A percentile compares a stretch with the other conserved stretches of the same genome.
phyloP scores from a whole-genome alignment of 2,797 vertebrate genomes.

The Odontamblyopus rebecca region DNA sequence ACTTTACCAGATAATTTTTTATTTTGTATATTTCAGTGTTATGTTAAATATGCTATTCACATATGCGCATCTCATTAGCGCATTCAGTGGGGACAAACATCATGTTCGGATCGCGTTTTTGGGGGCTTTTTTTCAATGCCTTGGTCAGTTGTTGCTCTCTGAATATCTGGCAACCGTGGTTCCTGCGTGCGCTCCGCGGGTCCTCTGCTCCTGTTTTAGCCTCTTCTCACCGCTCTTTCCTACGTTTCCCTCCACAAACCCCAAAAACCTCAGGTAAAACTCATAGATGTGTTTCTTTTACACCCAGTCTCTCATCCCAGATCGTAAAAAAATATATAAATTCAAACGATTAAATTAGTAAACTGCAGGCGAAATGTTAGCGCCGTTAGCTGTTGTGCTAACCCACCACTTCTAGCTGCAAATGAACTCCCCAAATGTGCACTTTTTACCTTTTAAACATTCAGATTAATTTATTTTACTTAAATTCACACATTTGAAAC shows the following conservation, averaged over 20 bases:
- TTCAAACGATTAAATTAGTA: background rate
- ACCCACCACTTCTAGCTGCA: background rate
- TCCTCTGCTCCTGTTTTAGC: background rate
- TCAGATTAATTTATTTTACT: background rate
- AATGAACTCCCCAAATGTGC: background rate
- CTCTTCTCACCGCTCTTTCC: background rate
- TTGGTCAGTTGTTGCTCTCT: background rate
- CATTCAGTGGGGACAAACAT: too few relatives aligned
- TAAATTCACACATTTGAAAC: too few relatives aligned
- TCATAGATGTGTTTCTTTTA: too few relatives aligned
- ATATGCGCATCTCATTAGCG: too few relatives aligned
- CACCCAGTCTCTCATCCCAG: too few relatives aligned
- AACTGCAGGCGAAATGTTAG: background rate
- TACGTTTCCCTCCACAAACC: background rate
- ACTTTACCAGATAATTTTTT: too few relatives aligned
- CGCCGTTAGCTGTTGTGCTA: conserved; percentile 6
- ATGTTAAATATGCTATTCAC: too few relatives aligned
- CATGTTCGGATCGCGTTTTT: too few relatives aligned
- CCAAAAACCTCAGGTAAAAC: background rate
- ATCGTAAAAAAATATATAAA: background rate
- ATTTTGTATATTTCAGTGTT: too few relatives aligned
- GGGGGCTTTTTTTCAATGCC: too few relatives aligned
- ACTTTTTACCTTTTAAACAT: background rate
- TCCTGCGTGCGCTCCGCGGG: background rate
- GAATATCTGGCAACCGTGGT: too few relatives aligned